Evolutionary conservation across 2,797 vertebrate species (phyloP), one percentile per base, ranked within the genome.

Genomic region (Galago senegalensis): DNA sequence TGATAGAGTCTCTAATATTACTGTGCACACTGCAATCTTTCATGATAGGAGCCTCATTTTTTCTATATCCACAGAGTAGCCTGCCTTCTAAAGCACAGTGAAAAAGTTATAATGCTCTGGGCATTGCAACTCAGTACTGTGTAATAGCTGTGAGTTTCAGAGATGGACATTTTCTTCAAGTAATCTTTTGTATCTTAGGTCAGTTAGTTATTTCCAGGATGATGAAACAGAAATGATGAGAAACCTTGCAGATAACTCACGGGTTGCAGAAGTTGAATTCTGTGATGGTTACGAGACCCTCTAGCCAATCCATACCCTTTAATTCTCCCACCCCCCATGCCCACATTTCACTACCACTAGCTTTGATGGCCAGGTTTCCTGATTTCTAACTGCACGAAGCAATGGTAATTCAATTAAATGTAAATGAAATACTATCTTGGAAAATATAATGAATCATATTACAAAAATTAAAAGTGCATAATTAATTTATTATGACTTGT

Each of bases 11-110:
- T 82, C 67, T 65, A 97, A 65, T 89, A 82, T 72, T 49, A 46
- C 14, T 89, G n/a, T 95, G 40, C 16, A 69, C 94, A 96, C 18
- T 92, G 6, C 46, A 89, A 60, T 46, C 29, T 73, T 34, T 63
- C 3, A 21, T 88, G 82, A 73, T 79, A 95, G 92, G 89, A 90
- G 60, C 58, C 37, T 80, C 4, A 14, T 79, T 43, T 83, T 91
- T 86, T 11, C 60, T 58, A 29, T 40, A 56, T 40, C 14, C 18
- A 20, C 5, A 43, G 4, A 18, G 6, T 77, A 53, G n/a, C 49
- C 34, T 77, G 43, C 67, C 60, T 13, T 91, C 17, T 58, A 83
- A 53, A 87, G 79, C 14, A 40, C 43, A 65, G 73, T 72, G 29
- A 43, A 93, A 96, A 69, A 65, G 29, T 34, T 77, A 73, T 69